Percentiles rank a stretch among this genome's conserved stretches.
Conservation (phyloP, 2,888 invertebrate species). For the Nomada ferruginata region DNA sequence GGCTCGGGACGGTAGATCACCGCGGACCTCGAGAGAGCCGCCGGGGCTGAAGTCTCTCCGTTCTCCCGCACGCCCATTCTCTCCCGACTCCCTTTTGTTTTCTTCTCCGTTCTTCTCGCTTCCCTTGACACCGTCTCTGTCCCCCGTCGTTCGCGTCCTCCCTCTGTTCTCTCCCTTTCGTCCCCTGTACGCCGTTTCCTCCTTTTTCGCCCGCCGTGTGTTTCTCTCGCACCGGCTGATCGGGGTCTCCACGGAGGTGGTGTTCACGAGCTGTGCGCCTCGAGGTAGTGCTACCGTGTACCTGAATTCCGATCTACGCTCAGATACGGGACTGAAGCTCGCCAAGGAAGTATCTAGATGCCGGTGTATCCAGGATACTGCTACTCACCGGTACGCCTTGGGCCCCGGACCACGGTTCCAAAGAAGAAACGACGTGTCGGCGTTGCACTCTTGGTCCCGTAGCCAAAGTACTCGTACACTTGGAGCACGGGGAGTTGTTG, state of each 20-base stretch:
- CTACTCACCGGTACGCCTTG: constrained; percentile 65
- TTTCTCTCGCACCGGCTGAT: constrained; percentile 12
- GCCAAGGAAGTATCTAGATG: constrained; percentile 79
- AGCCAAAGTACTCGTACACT: not conserved
- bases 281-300: constrained; percentile 83
- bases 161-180: constrained; percentile 37
- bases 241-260: constrained; percentile 70
- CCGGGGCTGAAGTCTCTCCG: constrained; percentile 64
- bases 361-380: constrained; percentile 78
- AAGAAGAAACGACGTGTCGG: constrained; percentile 49
- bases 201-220: constrained; percentile 10
- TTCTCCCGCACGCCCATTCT: constrained; percentile 49
- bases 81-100: constrained; percentile 42
- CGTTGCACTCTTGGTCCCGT: constrained; percentile 8
- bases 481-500: not conserved
- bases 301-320: constrained; percentile 83
- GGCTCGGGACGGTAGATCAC: constrained; percentile 83
- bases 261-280: constrained; percentile 78
- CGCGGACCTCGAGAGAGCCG: constrained; percentile 72
- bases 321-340: constrained; percentile 78
- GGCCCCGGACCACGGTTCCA: constrained; percentile 58
- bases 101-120: constrained; percentile 53
- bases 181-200: constrained; percentile 42
- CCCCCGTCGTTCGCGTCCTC: constrained; percentile 11
- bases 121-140: constrained; percentile 16